These are phyloP conservation scores for Arenaria interpres DNA, from an alignment of 2,113 vertebrate genomes.

Conservation along the genomic window DNA sequence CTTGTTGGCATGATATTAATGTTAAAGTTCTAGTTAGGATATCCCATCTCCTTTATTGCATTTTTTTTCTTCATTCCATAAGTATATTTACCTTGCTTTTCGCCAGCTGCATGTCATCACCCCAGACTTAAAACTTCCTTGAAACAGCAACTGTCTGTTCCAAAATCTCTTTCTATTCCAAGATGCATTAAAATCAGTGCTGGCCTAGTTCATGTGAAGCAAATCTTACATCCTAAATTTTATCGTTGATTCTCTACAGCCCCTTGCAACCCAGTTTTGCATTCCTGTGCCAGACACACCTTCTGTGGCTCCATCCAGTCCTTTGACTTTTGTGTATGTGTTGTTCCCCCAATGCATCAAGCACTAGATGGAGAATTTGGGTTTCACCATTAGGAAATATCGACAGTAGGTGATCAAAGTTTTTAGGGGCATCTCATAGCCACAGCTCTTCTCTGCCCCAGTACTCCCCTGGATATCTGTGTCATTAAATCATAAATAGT, in stretches of 20 bases:
- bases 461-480: neutral
- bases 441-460: neutral
- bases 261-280: neutral
- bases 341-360: neutral
- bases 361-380: neutral
- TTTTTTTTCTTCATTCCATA: neutral
- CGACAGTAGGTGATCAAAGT: neutral
- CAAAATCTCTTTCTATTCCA: neutral
- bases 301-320: neutral
- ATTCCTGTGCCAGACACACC: neutral
- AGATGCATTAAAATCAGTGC: neutral
- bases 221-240: neutral
- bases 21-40: neutral
- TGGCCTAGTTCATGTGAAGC: neutral
- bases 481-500: neutral
- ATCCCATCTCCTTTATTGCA: neutral
- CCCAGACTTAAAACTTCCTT: neutral
- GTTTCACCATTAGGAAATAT: neutral
- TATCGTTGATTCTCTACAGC: neutral
- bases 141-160: neutral
- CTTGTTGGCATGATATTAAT: neutral
- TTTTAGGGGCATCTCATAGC: neutral
- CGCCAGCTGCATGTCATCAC: neutral
- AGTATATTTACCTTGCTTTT: neutral
- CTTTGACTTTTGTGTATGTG: neutral